A percentile compares a stretch with the other conserved stretches of the same genome.
Conservation (phyloP, 2,113 vertebrate genomes). For the Cyprichromis sp. region DNA sequence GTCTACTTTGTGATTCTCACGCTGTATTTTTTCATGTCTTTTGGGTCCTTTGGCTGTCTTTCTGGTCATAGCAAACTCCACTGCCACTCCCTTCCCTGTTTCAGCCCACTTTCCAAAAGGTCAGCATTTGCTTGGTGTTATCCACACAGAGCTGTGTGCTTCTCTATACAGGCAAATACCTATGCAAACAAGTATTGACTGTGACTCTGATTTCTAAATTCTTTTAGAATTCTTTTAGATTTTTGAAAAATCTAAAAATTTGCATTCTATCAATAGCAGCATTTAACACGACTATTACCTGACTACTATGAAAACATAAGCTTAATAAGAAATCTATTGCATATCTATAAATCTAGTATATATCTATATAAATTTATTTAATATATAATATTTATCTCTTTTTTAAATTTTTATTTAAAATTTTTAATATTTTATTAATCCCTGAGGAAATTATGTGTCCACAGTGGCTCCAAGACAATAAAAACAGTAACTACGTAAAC, state of each 20-base stretch:
- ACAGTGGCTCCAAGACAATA: neutral
- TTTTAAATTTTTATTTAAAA: neutral
- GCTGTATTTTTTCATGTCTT: neutral
- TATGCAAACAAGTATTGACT: neutral
- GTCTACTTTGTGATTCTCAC: neutral
- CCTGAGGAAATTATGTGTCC: neutral
- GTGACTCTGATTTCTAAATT: neutral
- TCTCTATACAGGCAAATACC: accelerated
- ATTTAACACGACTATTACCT: neutral
- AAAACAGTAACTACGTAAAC: neutral
- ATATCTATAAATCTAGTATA: neutral
- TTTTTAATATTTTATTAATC: neutral
- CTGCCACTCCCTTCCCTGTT: neutral
- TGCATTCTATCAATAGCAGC: neutral
- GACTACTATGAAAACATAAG: neutral
- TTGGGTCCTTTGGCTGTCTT: neutral
- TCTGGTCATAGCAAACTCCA: neutral
- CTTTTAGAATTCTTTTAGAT: neutral
- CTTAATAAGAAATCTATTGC: neutral
- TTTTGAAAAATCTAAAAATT: neutral
- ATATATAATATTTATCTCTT: neutral
- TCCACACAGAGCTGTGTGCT: accelerated
- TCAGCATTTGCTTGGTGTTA: neutral
- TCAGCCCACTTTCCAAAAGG: neutral
- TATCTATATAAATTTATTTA: neutral